Evolutionary conservation across 2,113 vertebrate species (phyloP).

Genomic region (Hippolais icterina): DNA sequence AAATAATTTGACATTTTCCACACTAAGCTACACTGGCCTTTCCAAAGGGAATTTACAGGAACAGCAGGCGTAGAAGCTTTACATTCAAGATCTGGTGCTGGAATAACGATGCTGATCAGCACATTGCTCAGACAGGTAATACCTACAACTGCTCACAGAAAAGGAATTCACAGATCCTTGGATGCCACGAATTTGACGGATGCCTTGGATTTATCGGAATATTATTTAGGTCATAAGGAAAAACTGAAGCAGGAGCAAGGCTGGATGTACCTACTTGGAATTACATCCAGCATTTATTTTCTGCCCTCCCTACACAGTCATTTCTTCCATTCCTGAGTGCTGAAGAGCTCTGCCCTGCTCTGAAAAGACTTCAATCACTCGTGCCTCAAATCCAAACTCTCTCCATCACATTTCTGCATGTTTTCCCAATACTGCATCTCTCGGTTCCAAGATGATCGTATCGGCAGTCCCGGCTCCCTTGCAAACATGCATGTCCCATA

Average conservation of each 20-base stretch:
- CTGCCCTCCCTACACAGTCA: not conserved
- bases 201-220: not conserved
- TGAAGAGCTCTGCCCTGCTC: not conserved
- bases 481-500: rapidly evolving
- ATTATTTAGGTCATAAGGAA: not conserved
- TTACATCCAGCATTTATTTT: not conserved
- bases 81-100: not conserved
- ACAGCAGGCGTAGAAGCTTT: not conserved
- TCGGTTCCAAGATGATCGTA: rapidly evolving
- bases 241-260: not conserved
- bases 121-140: not conserved
- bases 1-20: not conserved
- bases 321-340: not conserved
- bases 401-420: rapidly evolving
- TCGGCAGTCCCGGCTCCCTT: not conserved
- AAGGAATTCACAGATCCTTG: not conserved
- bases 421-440: not conserved
- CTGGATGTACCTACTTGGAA: not conserved
- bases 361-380: not conserved
- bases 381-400: not conserved
- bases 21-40: not conserved
- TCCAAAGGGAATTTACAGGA: not conserved
- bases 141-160: too few species aligned
- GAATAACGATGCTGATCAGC: not conserved
- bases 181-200: not conserved